phyloP scores from a whole-genome alignment of 2,113 vertebrate genomes.

The Nothobranchius furzeri region DNA sequence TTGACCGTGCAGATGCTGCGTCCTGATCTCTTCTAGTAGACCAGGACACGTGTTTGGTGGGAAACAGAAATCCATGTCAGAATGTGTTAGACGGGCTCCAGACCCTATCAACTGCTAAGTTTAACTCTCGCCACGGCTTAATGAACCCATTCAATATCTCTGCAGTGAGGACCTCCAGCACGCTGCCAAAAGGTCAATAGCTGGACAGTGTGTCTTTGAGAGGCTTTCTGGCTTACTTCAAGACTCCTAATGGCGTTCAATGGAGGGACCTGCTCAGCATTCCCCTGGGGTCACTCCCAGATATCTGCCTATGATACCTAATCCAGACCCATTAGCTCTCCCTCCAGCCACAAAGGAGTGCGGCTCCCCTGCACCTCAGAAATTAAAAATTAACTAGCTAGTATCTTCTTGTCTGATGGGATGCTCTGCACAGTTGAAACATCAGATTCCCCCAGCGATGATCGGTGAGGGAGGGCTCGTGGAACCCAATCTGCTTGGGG shows the following conservation, averaged over 20 bases:
- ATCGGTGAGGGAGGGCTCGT: constrained; percentile 63
- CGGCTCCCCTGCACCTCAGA: constrained; percentile 72
- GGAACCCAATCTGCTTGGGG: constrained; percentile 71
- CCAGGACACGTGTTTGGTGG: constrained; percentile 24
- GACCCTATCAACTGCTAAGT: constrained; percentile 54
- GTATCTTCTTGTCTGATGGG: constrained; percentile 81
- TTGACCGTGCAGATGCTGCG: constrained; percentile 22
- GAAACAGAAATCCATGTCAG: constrained; percentile 58
- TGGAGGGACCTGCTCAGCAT: constrained; percentile 67
- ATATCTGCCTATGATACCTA: constrained; percentile 81
- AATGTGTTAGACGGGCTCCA: constrained; percentile 45
- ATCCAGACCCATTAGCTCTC: constrained; percentile 80
- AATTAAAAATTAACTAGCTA: constrained; percentile 87
- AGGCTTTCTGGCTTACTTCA: constrained; percentile 72
- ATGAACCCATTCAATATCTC: constrained; percentile 76
- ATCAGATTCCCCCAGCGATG: constrained; percentile 77
- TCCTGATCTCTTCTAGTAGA: constrained; percentile 45
- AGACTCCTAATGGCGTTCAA: constrained; percentile 76
- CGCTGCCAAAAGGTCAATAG: constrained; percentile 74
- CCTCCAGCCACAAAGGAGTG: constrained; percentile 71
- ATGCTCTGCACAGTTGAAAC: constrained; percentile 72
- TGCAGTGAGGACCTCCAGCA: constrained; percentile 59
- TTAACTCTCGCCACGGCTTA: constrained; percentile 64
- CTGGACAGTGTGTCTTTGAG: constrained; percentile 75
- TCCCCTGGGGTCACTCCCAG: constrained; percentile 73